Evolutionary conservation across 2,888 invertebrate genomes (phyloP).

Genomic region (Mechanitis messenoides): DNA sequence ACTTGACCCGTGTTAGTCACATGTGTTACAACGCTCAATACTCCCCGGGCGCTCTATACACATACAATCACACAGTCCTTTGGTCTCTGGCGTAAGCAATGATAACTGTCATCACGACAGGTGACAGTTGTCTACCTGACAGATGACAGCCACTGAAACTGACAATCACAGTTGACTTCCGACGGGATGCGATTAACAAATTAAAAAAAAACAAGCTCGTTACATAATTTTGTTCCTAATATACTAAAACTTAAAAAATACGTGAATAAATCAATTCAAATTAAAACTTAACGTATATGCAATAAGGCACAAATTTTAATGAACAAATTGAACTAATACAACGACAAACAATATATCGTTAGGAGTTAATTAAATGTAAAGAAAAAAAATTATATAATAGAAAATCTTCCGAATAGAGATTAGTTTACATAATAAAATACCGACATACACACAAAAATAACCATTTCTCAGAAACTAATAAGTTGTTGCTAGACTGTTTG

Average conservation of each 20-base stretch:
- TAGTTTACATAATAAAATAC: slow-evolving; percentile 2
- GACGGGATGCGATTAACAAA: slow-evolving; percentile 6
- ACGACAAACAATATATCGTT: slow-evolving; percentile 1
- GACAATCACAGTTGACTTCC: not conserved
- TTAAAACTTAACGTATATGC: slow-evolving; percentile 24
- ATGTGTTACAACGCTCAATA: not conserved
- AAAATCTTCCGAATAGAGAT: not conserved
- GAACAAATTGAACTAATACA: slow-evolving; percentile 19
- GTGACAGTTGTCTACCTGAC: slow-evolving; percentile 13
- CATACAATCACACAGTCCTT: slow-evolving; percentile 30
- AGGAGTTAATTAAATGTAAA: slow-evolving; percentile 4
- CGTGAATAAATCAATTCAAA: slow-evolving; percentile 11
- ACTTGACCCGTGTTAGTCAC: slow-evolving; percentile 13
- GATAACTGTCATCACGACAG: slow-evolving; percentile 22
- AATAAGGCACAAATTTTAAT: slow-evolving; percentile 29
- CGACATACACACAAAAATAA: not conserved
- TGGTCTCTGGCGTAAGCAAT: slow-evolving; percentile 33
- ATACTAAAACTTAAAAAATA: slow-evolving; percentile 15
- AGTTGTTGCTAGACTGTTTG: not conserved
- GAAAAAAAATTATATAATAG: not conserved
- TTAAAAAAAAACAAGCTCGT: slow-evolving; percentile 33
- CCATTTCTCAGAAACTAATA: too few relatives aligned
- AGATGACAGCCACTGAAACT: not conserved
- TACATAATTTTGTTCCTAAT: slow-evolving; percentile 17
- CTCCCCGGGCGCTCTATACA: slow-evolving; percentile 20